Conservation (phyloP, 2,113 vertebrate genomes). For the Quiscalus mexicanus region DNA sequence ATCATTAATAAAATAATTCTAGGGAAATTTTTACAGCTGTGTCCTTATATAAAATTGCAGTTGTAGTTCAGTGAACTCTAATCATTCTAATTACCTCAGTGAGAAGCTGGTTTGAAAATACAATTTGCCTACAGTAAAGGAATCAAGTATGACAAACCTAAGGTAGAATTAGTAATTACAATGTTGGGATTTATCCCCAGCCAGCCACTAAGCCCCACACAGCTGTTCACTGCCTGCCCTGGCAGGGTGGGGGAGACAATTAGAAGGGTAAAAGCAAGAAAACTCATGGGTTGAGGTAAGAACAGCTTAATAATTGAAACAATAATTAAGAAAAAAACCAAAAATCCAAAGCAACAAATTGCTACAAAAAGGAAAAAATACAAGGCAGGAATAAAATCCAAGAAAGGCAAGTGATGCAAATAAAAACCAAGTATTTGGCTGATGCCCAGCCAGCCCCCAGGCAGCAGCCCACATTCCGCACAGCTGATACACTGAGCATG, state of each 20-base stretch:
- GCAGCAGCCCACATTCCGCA: neutral
- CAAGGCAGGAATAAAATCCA: neutral
- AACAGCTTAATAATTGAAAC: neutral
- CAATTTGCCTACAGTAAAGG: neutral
- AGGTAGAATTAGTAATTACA: neutral
- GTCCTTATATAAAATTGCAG: neutral
- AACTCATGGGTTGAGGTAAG: neutral
- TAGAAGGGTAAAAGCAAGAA: neutral
- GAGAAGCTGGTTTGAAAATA: neutral
- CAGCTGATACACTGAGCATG: neutral
- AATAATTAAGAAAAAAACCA: neutral
- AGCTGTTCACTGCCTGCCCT: neutral
- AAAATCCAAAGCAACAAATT: neutral
- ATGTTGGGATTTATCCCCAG: neutral
- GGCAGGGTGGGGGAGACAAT: fast-evolving
- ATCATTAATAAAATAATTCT: neutral
- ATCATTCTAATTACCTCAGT: neutral
- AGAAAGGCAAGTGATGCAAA: neutral
- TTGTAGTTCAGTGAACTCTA: neutral
- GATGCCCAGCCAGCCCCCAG: neutral
- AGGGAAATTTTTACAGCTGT: neutral
- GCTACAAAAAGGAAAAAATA: fast-evolving
- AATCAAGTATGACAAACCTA: neutral
- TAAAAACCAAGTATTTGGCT: neutral
- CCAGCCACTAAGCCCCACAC: neutral